A percentile compares a stretch with the other conserved stretches of the same genome.
Evolutionary conservation across 1,140 invertebrate genomes (phyloP).

Genomic region (Arion vulgaris): DNA sequence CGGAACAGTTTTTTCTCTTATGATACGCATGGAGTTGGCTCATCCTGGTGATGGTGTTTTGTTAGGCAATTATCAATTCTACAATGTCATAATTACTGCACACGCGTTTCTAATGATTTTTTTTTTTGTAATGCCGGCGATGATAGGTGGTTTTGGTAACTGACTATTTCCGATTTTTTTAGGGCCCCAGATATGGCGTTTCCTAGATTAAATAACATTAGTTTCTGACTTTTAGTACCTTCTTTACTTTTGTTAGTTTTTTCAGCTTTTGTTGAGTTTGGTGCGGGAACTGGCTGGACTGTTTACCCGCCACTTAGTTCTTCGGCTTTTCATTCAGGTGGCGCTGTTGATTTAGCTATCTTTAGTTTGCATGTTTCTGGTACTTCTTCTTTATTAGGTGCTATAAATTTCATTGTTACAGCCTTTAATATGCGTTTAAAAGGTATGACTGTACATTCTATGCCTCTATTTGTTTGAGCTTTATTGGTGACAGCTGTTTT

Average conservation of each 20-base stretch:
- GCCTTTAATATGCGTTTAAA: slow-evolving; percentile 70
- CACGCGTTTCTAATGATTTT: slow-evolving; percentile 87
- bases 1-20: slow-evolving; percentile 77
- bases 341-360: slow-evolving; percentile 78
- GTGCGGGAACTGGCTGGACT: slow-evolving; percentile 79
- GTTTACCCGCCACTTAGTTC: slow-evolving; percentile 80
- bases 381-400: slow-evolving; percentile 80
- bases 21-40: slow-evolving; percentile 81
- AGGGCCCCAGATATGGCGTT: slow-evolving; percentile 84
- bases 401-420: slow-evolving; percentile 78
- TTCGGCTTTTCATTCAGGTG: slow-evolving; percentile 75
- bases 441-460: slow-evolving; percentile 74
- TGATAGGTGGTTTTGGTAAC: slow-evolving; percentile 86
- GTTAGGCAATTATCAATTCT: slow-evolving; percentile 80
- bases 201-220: slow-evolving; percentile 85
- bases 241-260: slow-evolving; percentile 77
- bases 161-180: slow-evolving; percentile 83
- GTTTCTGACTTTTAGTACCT: slow-evolving; percentile 81
- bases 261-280: slow-evolving; percentile 77
- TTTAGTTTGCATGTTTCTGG: slow-evolving; percentile 80
- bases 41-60: slow-evolving; percentile 79
- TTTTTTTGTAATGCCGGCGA: slow-evolving; percentile 84
- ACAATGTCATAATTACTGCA: slow-evolving; percentile 80
- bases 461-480: slow-evolving; percentile 78
- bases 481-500: slow-evolving; percentile 78